Evolutionary conservation across 2,113 vertebrate genomes (phyloP), one percentile per base, ranked within the genome.

Genomic region (Neogale vison): DNA sequence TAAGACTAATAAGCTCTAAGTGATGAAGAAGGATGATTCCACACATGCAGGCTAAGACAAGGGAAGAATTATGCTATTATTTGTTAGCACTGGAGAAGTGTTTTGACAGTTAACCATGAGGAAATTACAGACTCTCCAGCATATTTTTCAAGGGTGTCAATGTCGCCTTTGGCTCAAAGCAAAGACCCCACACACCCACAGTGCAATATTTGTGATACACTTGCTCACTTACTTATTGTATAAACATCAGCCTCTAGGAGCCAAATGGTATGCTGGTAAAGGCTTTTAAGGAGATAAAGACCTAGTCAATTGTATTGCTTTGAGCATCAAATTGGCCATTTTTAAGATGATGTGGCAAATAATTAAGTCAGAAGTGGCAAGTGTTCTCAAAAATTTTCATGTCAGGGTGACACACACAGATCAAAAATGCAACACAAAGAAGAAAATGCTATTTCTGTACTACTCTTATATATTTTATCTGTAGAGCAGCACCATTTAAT

Each of bases 381-480:
- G 14, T 76, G 39, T 55, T 90, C 24, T 36, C 59, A 86, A 84
- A 76, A 12, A 61, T 29, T 72, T 47, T 74, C 14, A 45, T 42
- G 52, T 3, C 14, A 14, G 3, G 52, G 3, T 9, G 36, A 72
- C 24, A 63, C 1, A 31, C 6, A 6, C 1, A 34, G 9, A 13
- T 95, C 6, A 74, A 85, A 93, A 79, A 69, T 47, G 3, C 20
- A 93, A 50, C 7, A 23, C 26, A 63, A 12, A 29, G 13, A 34
- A 36, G 63, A 34, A 82, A 34, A 29, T 14, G 24, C 1, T 91
- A 10, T 34, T 88, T 91, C 26, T 57, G 1, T 23, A 3, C 39
- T 23, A 50, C 55, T 71, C 13, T 1, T 39, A 20, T 9, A 6
- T 11, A 63, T 67, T 93, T 74, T n/a, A 52, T 42, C 69, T 79